Conservation (phyloP, 2,888 invertebrate species). For the Xestia xanthographa region DNA sequence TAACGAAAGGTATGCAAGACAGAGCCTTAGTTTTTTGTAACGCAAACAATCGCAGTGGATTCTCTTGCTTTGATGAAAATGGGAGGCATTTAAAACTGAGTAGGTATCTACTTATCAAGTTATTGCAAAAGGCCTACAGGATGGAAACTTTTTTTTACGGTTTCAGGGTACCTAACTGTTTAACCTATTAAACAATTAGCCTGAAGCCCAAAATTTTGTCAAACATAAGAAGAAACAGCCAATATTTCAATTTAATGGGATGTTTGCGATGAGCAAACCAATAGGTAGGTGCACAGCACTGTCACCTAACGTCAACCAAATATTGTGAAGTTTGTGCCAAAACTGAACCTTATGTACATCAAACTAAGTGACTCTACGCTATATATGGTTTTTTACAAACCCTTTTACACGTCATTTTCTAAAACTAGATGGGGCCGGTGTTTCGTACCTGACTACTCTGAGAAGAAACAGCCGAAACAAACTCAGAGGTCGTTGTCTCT, state of each 20-base stretch:
- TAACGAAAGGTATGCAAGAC: background rate
- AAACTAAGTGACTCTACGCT: no score
- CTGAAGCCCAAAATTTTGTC: background rate
- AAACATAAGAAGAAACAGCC: background rate
- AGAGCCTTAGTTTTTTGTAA: conserved; percentile 16
- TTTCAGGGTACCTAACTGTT: background rate
- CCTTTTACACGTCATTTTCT: no score
- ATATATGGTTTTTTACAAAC: no score
- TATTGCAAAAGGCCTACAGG: no score
- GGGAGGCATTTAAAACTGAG: conserved; percentile 14
- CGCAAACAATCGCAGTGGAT: conserved; percentile 5
- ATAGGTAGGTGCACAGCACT: background rate
- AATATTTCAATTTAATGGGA: background rate
- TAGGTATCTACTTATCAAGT: background rate
- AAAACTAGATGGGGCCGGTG: no score
- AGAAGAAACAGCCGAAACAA: no score
- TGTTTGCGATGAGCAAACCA: background rate
- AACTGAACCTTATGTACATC: background rate
- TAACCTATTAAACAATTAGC: background rate
- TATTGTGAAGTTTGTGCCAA: background rate
- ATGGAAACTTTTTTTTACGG: background rate
- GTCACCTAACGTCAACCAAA: background rate
- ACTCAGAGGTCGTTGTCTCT: no score
- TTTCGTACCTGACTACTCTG: no score
- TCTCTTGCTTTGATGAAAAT: conserved; percentile 36